Evolutionary conservation across 2,797 vertebrate genomes (phyloP), one percentile per base, ranked within the genome.

Genomic region (Clarias fuscus): DNA sequence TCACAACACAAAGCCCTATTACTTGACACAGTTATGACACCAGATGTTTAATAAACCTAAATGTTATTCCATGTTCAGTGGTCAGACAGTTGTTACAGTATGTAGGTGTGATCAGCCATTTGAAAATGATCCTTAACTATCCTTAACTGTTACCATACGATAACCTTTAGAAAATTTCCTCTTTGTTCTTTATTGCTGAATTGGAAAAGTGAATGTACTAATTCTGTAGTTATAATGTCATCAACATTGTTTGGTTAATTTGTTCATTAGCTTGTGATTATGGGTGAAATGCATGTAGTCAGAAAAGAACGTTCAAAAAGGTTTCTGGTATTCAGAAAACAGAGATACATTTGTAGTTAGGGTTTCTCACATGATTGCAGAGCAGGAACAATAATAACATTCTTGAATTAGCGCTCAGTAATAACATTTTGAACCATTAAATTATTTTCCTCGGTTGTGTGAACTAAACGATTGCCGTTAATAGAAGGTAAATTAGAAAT

Each of bases 381-480:
- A 53, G 59, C 40, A 73, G 27, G 13, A 76, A 40, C 7, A 56
- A 67, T 83, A 67, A 83, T 33, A 70, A n/a, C 6, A 37, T 71
- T 59, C 27, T 33, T 71, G 67, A 33, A 15, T 59, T 58, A 71
- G 27, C 0, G 10, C 58, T 65, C 56, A 59, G 43, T 67, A 83
- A 83, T 83, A 59, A 62, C 18, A 68, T 70, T 83, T 48, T 56
- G 43, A 33, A n/a, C 62, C 53, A 70, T 86, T 33, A 67, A 59
- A 58, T 72, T 0, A 11, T 40, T 67, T 86, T 76, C 11, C 53
- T 77, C 33, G 81, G 72, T 77, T 86, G 48, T 48, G 11, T 76
- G 81, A 82, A 56, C 80, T 77, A 48, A 85, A 85, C 70, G 75
- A 79, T 59, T 85, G 37, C 40, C 70, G 75, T 20, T 37, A 80